Conservation (phyloP, 1,140 invertebrate species). For the Drosophila paulistorum region DNA sequence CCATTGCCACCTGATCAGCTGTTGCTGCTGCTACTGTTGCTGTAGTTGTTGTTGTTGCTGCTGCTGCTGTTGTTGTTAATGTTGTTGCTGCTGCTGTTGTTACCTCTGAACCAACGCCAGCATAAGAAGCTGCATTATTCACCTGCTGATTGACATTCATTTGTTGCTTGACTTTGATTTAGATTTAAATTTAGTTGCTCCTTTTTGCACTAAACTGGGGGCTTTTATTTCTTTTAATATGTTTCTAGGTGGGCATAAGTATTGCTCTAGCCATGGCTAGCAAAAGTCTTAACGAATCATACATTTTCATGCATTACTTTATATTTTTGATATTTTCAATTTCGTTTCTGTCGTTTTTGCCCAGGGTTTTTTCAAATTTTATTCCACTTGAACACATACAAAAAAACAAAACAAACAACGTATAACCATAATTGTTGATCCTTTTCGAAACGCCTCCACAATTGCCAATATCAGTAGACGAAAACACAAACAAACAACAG, state of each 20-base stretch:
- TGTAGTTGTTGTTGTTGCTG: constrained; percentile 5
- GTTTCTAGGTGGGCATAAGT: constrained; percentile 26
- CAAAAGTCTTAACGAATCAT: constrained; percentile 1
- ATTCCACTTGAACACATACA: constrained; percentile 5
- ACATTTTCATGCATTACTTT: neutral
- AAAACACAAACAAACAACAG: neutral
- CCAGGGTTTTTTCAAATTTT: neutral
- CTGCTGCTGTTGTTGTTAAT: constrained; percentile 27
- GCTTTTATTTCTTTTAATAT: constrained; percentile 2
- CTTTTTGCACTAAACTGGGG: neutral
- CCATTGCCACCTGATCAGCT: constrained; percentile 27
- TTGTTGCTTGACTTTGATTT: constrained; percentile 4
- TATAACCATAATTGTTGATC: neutral
- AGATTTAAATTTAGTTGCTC: neutral
- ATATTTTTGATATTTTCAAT: no score
- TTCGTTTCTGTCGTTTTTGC: neutral
- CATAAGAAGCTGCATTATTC: constrained; percentile 3
- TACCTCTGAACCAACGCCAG: constrained; percentile 8
- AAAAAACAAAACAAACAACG: neutral
- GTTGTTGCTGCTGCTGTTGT: constrained; percentile 15
- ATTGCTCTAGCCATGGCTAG: constrained; percentile 13
- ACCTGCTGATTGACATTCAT: constrained; percentile 30
- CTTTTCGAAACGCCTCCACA: constrained; percentile 2
- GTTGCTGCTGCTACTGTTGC: constrained; percentile 4
- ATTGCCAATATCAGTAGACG: neutral